phyloP scores from a whole-genome alignment of 2,888 invertebrate species.

The Imbricaverruca yamaguchii region DNA sequence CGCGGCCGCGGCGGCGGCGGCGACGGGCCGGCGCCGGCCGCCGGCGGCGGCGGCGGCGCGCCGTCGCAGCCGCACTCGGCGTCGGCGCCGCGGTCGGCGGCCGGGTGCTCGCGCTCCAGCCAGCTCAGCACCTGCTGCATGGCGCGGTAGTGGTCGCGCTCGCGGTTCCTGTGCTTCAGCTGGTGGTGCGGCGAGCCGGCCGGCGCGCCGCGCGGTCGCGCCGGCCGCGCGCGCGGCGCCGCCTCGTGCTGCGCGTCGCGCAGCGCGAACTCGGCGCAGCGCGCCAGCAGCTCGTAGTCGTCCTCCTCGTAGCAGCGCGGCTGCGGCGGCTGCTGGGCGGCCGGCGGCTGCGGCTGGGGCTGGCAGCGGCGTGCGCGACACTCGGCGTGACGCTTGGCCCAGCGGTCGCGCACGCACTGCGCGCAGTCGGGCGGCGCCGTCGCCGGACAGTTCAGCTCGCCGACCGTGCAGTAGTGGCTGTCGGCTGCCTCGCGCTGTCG shows the following conservation, averaged over 20 bases:
- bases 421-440: conserved; percentile 29
- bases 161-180: conserved; percentile 35
- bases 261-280: conserved; percentile 19
- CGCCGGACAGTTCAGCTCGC: conserved; percentile 36
- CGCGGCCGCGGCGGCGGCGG: not conserved
- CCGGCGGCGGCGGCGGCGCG: conserved; percentile 41
- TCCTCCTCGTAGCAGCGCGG: conserved; percentile 20
- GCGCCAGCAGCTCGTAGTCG: conserved; percentile 23
- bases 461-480: conserved; percentile 31
- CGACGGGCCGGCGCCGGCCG: not conserved
- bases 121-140: conserved; percentile 54
- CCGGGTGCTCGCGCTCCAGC: conserved; percentile 39
- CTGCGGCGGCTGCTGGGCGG: not conserved
- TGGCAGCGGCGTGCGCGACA: not conserved
- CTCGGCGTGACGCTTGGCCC: not conserved
- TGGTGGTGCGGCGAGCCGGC: conserved; percentile 28
- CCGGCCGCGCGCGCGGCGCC: conserved; percentile 23
- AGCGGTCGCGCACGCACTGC: not conserved
- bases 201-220: conserved; percentile 26
- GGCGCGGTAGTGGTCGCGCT: conserved; percentile 50
- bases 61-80: conserved; percentile 30
- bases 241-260: conserved; percentile 19
- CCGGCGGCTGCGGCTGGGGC: not conserved
- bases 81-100: not conserved
- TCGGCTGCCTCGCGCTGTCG: conserved; percentile 36